phyloP scores from a whole-genome alignment of 2,888 invertebrate genomes.

The Acholoe squamosa region DNA sequence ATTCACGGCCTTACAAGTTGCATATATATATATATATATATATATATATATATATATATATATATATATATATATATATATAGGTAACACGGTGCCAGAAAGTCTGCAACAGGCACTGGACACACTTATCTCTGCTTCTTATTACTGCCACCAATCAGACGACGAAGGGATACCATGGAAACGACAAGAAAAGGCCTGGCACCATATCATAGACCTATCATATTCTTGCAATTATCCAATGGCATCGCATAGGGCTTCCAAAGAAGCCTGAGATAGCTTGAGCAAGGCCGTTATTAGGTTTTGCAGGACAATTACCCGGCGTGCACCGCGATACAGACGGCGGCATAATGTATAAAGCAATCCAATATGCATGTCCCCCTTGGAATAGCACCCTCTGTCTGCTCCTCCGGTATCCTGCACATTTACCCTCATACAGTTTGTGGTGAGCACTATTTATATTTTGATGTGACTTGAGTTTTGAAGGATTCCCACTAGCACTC shows the following conservation, averaged over 20 bases:
- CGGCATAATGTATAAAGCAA: conserved; percentile 7
- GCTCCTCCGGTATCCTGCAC: background rate
- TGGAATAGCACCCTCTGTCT: conserved; percentile 18
- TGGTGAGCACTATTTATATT: no score
- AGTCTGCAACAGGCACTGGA: no score
- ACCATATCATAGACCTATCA: conserved; percentile 33
- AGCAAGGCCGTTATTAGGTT: conserved; percentile 21
- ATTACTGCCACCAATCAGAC: no score
- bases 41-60: no score
- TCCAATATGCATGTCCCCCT: conserved; percentile 8
- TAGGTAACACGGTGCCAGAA: no score
- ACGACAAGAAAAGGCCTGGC: background rate
- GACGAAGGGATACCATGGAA: no score
- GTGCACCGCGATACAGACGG: conserved; percentile 9
- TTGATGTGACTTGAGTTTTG: no score
- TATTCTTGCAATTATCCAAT: conserved; percentile 14
- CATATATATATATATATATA: no score
- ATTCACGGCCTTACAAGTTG: no score
- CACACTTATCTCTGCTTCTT: no score
- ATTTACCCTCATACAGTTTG: background rate
- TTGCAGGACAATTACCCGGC: background rate
- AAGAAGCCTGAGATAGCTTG: background rate
- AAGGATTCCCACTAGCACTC: no score
- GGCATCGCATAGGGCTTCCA: conserved; percentile 11
- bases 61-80: no score